These are phyloP conservation scores for Lacerta bilineata DNA, from an alignment of 2,797 vertebrate species.

Conservation along the genomic window DNA sequence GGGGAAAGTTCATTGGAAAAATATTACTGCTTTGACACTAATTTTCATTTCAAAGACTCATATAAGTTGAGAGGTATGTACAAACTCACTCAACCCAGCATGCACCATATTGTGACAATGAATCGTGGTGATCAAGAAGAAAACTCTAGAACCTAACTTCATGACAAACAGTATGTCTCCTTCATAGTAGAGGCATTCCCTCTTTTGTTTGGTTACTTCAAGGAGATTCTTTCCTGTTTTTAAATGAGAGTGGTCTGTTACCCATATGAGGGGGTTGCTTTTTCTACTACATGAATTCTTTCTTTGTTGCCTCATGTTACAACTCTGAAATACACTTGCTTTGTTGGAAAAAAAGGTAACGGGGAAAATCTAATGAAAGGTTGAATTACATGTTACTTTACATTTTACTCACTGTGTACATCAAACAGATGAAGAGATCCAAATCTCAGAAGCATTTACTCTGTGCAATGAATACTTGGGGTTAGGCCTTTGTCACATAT, in stretches of 20 bases:
- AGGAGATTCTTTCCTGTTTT: constrained; percentile 54
- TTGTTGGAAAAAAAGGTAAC: neutral
- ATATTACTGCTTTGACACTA: neutral
- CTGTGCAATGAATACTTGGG: neutral
- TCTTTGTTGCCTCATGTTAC: constrained; percentile 44
- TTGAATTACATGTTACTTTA: neutral
- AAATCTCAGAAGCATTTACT: neutral
- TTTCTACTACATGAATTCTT: constrained; percentile 20
- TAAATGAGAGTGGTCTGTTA: constrained; percentile 47
- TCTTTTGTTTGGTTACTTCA: neutral
- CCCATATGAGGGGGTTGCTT: constrained; percentile 23
- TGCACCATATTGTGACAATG: constrained; percentile 9
- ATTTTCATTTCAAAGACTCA: constrained; percentile 42
- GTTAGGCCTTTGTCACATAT: neutral
- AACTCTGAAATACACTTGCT: constrained; percentile 34
- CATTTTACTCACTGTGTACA: constrained; percentile 22
- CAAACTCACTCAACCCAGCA: neutral
- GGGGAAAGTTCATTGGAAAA: too few species aligned
- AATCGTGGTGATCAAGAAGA: constrained; percentile 23
- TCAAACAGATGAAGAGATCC: neutral
- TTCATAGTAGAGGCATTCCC: neutral
- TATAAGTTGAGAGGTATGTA: constrained; percentile 31
- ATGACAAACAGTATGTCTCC: constrained; percentile 12
- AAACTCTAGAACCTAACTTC: neutral
- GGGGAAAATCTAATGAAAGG: constrained; percentile 3